Percentiles rank a stretch among this genome's conserved stretches.
Evolutionary conservation across 2,113 vertebrate species (phyloP).

Genomic region (Camelus bactrianus): DNA sequence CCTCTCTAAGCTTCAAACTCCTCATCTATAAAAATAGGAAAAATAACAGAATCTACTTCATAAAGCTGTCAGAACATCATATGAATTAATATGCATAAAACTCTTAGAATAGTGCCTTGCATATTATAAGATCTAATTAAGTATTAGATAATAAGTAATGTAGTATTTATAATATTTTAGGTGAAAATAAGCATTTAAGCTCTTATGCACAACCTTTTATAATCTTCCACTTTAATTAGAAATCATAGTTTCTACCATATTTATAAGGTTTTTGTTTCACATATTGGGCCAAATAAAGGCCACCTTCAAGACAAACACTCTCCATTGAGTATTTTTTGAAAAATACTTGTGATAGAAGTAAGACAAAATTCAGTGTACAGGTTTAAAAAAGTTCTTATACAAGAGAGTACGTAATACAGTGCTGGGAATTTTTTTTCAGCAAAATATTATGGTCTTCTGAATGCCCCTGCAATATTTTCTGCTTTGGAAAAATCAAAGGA

Average conservation of each 20-base stretch:
- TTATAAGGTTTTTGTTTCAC: background rate
- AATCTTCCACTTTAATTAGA: background rate
- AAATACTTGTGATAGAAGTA: background rate
- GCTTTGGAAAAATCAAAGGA: background rate
- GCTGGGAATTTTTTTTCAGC: background rate
- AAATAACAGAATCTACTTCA: background rate
- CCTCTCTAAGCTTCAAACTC: background rate
- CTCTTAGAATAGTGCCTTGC: background rate
- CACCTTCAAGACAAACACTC: background rate
- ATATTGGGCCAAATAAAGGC: background rate
- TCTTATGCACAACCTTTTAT: background rate
- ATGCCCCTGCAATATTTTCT: background rate
- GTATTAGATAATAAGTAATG: background rate
- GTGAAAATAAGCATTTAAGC: background rate
- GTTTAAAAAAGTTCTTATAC: background rate
- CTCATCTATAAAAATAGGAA: background rate
- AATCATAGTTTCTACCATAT: background rate
- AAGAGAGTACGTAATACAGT: background rate
- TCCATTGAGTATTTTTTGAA: background rate
- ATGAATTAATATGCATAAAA: background rate
- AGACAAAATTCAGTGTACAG: background rate
- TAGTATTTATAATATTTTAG: background rate
- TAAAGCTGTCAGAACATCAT: background rate
- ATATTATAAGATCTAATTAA: background rate
- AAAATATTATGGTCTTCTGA: background rate